Percentiles rank a stretch among this genome's conserved stretches.
Conservation (phyloP, 35 echinoderm and acorn worm species). For the Ophiothrix spiculata region DNA sequence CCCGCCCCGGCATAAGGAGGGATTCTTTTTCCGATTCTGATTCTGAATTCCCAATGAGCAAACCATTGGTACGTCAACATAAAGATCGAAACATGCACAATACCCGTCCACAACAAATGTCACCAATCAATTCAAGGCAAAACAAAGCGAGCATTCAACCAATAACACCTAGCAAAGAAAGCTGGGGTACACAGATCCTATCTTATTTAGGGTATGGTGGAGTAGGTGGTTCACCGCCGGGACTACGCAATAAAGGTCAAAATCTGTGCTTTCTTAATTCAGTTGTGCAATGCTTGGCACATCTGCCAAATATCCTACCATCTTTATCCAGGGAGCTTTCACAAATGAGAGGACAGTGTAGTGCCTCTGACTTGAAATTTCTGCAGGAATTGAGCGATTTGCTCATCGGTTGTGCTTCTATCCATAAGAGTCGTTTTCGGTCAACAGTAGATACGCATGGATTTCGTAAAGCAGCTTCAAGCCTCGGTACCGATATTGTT, state of each 20-base stretch:
- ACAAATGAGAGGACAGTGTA: background rate
- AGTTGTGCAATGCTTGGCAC: slow-evolving; percentile 45
- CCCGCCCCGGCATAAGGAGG: background rate
- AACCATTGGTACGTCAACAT: no score
- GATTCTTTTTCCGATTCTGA: background rate
- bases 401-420: slow-evolving; percentile 1
- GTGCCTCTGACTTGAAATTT: background rate
- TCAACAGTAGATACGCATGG: background rate
- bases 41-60: background rate
- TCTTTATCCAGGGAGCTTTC: background rate
- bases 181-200: background rate
- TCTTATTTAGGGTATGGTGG: background rate
- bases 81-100: no score
- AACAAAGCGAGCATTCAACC: background rate
- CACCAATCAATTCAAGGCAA: no score
- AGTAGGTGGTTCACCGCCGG: slow-evolving; percentile 15
- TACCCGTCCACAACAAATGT: no score
- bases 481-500: slow-evolving; percentile 14
- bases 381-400: slow-evolving; percentile 14
- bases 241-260: slow-evolving; percentile 31
- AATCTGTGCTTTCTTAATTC: slow-evolving; percentile 50
- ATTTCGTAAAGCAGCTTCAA: slow-evolving; percentile 16
- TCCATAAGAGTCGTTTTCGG: background rate
- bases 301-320: background rate
- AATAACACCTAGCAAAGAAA: background rate